These are phyloP conservation scores for Alviniconcha marisindica DNA, from an alignment of 1,140 invertebrate genomes.

Conservation along the genomic window DNA sequence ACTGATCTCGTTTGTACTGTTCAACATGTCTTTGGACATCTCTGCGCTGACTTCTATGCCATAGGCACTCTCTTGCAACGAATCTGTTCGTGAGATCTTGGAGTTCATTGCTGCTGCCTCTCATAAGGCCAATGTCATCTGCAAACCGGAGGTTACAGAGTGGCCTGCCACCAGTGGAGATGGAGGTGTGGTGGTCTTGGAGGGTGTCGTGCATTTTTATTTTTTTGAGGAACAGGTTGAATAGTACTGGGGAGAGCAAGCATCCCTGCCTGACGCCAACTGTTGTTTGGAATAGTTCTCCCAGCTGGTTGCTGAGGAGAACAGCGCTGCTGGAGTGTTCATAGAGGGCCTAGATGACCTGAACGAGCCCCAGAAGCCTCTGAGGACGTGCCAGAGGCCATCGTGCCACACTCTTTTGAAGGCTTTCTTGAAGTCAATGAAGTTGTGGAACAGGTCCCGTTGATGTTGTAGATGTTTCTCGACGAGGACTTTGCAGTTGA, in stretches of 20 bases:
- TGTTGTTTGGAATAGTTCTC: background rate
- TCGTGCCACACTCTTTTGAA: slow-evolving; percentile 7
- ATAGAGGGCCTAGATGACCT: background rate
- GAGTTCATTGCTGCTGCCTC: background rate
- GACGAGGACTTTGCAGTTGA: slow-evolving; percentile 5
- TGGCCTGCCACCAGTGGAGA: background rate
- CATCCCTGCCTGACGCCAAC: background rate
- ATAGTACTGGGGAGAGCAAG: background rate
- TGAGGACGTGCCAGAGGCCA: background rate
- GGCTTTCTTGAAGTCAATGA: slow-evolving; percentile 5
- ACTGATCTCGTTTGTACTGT: background rate
- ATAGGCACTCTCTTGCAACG: background rate
- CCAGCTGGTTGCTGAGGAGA: background rate
- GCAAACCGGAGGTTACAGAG: background rate
- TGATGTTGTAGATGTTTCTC: slow-evolving; percentile 9
- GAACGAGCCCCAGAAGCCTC: too few relatives aligned
- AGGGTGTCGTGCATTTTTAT: background rate
- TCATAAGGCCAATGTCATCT: background rate
- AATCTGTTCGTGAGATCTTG: background rate
- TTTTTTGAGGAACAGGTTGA: background rate
- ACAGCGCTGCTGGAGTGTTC: background rate
- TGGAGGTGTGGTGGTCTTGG: background rate
- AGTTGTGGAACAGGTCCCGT: background rate
- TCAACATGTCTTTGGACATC: background rate
- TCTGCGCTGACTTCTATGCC: background rate